Evolutionary conservation across 1,140 invertebrate genomes (phyloP), one percentile per base, ranked within the genome.

Genomic region (Drosophila willistoni): DNA sequence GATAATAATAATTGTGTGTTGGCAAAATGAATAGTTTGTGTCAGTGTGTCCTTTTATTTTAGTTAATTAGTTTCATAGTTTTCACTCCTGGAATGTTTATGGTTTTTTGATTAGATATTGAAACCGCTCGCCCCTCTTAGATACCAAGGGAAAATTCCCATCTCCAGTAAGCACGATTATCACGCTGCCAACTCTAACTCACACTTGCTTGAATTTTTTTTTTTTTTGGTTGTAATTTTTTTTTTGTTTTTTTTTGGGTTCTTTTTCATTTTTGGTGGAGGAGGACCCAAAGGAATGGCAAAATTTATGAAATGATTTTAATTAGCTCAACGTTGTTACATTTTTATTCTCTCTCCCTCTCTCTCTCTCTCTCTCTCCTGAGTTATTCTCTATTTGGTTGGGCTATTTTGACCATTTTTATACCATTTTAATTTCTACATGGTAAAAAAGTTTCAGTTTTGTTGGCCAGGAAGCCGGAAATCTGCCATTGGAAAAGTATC

Each of bases 291-390:
- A 73, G 67, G 77, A 86, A 85, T 85, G 82, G 82, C 54, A 85
- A 86, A 29, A 86, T 87, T 87, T 87, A 77, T 87, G 77, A 87
- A 89, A 87, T 87, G 79, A 66, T 87, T 87, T 87, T 87, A 87
- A 87, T 86, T 87, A 86, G 83, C 83, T 77, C 57, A 72, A 34
- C 39, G 51, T 60, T 56, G 47, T 62, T 69, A 51, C 44, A 22
- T 51, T 51, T 51, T 51, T 22, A 51, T 51, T 51, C 44, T 22
- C 17, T 22, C 19, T 4, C 14, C 17, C 42, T 1, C 42, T 7
- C 14, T 19, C 14, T 19, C 14, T 19, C 14, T 47, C 3, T 9
- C 2, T 51, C 17, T 17, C 14, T 47, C n/a, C 9, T 47, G 44
- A 10, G n/a, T 51, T 12, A 6, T 44, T 19, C 17, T 22, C 25